A percentile compares a stretch with the other conserved stretches of the same genome.
Conservation (phyloP, 2,113 vertebrate species). For the Polyodon spathula region DNA sequence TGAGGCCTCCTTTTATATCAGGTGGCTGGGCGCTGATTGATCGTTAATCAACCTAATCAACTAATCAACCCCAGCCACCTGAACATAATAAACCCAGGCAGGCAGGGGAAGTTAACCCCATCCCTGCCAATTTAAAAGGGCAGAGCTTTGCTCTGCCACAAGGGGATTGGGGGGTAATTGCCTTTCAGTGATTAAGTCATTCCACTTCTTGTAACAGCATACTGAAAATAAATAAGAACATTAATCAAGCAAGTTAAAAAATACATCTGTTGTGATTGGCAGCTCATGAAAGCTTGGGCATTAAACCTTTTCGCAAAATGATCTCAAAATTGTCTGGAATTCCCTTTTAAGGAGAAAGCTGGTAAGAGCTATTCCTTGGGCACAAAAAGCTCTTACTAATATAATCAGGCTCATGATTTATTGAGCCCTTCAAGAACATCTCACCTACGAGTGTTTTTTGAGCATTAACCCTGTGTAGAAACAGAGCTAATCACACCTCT, state of each 20-base stretch:
- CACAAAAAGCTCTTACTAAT: not conserved
- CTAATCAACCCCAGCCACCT: too few species aligned
- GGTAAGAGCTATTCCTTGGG: not conserved
- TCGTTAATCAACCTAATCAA: too few species aligned
- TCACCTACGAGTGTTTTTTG: slow-evolving; percentile 1
- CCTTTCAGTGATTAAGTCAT: not conserved
- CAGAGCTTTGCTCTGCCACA: too few species aligned
- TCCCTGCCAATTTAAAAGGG: too few species aligned
- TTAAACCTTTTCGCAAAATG: not conserved
- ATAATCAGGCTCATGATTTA: not conserved
- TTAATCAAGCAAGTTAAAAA: not conserved
- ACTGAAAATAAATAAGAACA: not conserved
- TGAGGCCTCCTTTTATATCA: too few species aligned
- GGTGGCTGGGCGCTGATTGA: too few species aligned
- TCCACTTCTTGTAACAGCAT: not conserved
- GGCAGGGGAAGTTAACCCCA: too few species aligned
- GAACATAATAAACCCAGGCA: too few species aligned
- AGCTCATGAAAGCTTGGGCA: not conserved
- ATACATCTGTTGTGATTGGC: not conserved
- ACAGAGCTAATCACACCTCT: not conserved
- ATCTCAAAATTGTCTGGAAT: not conserved
- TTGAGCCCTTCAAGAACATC: not conserved
- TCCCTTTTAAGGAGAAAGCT: slow-evolving; percentile 1
- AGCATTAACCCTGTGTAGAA: not conserved
- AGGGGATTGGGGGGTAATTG: not conserved